Conservation (phyloP, 2,888 invertebrate species). For the Baccha elongata region DNA sequence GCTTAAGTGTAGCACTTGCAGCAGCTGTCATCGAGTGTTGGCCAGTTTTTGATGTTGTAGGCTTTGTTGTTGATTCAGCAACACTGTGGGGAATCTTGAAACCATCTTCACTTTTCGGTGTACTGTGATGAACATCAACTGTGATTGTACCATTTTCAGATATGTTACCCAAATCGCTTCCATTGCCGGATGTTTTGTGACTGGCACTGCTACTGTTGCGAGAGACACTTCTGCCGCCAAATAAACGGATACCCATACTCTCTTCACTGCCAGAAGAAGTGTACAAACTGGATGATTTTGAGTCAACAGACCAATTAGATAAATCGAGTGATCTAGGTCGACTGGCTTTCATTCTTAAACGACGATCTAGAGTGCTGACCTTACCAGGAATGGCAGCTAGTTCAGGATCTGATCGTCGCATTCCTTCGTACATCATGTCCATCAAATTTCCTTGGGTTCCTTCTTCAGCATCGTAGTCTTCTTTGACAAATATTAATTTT, state of each 20-base stretch:
- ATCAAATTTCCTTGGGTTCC: conserved; percentile 85
- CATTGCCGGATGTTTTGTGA: conserved; percentile 84
- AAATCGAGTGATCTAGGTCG: conserved; percentile 91
- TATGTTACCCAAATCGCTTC: conserved; percentile 83
- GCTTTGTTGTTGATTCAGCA: conserved; percentile 51
- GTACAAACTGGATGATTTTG: conserved; percentile 90
- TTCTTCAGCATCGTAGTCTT: conserved; percentile 89
- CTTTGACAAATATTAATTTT: conserved; percentile 93
- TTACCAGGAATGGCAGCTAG: conserved; percentile 91
- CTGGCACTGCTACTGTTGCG: conserved; percentile 90
- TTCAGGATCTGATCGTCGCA: conserved; percentile 92
- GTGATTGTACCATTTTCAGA: conserved; percentile 83
- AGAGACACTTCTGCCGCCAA: conserved; percentile 86
- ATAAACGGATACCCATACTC: conserved; percentile 87
- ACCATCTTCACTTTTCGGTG: conserved; percentile 78
- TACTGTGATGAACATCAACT: conserved; percentile 78
- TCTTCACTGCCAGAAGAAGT: conserved; percentile 95
- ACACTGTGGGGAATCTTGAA: conserved; percentile 75
- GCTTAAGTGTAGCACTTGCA: conserved; percentile 80
- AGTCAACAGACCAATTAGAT: conserved; percentile 94
- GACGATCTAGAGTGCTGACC: conserved; percentile 91
- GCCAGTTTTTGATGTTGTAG: conserved; percentile 61
- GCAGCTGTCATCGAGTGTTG: conserved; percentile 74
- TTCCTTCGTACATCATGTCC: conserved; percentile 87
- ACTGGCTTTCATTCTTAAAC: conserved; percentile 91